Evolutionary conservation across 35 echinoderm and acorn worm genomes (phyloP).

Genomic region (Hemicentrotus pulcherrimus): DNA sequence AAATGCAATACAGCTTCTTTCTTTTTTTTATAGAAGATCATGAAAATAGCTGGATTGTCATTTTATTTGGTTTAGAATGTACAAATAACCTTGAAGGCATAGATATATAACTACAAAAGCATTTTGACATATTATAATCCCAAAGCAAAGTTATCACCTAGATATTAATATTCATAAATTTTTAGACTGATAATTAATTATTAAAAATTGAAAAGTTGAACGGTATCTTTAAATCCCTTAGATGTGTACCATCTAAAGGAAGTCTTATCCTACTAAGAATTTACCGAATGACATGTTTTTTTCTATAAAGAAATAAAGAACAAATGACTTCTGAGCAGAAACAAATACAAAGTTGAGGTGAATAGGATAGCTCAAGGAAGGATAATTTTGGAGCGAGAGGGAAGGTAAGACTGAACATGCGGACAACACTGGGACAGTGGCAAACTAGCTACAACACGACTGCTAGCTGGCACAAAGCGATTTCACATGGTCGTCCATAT

Average conservation of each 20-base stretch:
- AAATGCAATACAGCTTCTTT: too few relatives aligned
- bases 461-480: neutral
- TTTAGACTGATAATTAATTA: neutral
- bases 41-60: too few relatives aligned
- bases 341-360: neutral
- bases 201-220: neutral
- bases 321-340: neutral
- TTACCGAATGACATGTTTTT: neutral
- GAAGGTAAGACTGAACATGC: neutral
- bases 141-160: too few relatives aligned
- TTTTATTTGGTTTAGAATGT: neutral
- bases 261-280: neutral
- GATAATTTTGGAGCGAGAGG: neutral
- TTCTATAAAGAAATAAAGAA: neutral
- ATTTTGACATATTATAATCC: too few relatives aligned
- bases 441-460: neutral
- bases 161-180: neutral
- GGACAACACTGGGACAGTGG: neutral
- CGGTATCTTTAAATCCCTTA: neutral
- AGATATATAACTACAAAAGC: too few relatives aligned
- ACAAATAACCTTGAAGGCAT: too few relatives aligned
- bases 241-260: neutral
- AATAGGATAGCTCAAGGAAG: neutral
- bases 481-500: neutral
- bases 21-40: too few relatives aligned